Conservation (phyloP, 1,140 invertebrate genomes). For the Zaprionus gabonicus region DNA sequence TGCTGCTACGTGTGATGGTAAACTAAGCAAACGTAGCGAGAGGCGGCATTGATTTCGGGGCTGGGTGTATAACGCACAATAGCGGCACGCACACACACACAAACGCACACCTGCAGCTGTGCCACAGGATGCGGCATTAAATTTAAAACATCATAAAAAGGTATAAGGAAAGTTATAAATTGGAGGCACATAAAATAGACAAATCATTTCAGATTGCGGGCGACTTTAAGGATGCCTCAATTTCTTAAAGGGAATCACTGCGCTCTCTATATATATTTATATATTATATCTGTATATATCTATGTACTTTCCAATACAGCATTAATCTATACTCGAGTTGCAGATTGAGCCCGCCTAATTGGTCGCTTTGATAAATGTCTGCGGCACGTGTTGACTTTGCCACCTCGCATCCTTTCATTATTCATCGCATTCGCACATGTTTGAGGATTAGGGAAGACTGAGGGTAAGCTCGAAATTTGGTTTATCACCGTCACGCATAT, state of each 20-base stretch:
- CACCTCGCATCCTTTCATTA: not conserved
- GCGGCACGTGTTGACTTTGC: conserved; percentile 7
- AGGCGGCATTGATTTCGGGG: conserved; percentile 36
- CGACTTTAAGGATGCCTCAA: not conserved
- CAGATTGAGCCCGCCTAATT: conserved; percentile 31
- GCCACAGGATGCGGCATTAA: conserved; percentile 43
- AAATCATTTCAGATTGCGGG: conserved; percentile 1
- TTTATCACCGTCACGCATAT: conserved; percentile 38
- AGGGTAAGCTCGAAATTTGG: conserved; percentile 4
- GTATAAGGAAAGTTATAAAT: conserved; percentile 32
- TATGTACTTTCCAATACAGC: too few relatives aligned
- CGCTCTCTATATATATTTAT: too few relatives aligned
- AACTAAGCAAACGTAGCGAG: conserved; percentile 67
- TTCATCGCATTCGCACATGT: conserved; percentile 17
- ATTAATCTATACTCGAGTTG: not conserved
- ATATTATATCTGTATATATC: too few relatives aligned
- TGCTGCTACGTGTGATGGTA: conserved; percentile 53
- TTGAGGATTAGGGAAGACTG: not conserved
- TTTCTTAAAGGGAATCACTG: not conserved
- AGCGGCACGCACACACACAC: not conserved
- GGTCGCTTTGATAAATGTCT: conserved; percentile 30
- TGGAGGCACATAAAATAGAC: conserved; percentile 24
- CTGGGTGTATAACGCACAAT: conserved; percentile 2
- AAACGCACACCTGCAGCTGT: not conserved
- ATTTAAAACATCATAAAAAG: conserved; percentile 59